phyloP scores from a whole-genome alignment of 2,113 vertebrate genomes.

The sheep (Ovis aries) region DNA sequence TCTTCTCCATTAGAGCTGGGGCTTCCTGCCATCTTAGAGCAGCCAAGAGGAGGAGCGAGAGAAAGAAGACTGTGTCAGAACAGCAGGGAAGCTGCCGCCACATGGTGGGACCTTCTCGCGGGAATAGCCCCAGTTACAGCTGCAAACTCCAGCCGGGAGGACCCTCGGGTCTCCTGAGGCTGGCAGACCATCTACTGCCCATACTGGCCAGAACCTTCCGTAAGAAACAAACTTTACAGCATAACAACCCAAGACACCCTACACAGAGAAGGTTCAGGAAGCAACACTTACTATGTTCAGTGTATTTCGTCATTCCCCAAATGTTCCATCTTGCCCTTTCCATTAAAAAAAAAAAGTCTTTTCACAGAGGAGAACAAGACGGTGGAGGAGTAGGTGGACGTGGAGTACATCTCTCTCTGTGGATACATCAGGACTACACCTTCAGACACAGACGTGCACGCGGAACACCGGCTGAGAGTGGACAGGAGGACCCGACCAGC shows the following conservation, averaged over 20 bases:
- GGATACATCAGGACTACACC: background rate
- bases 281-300: background rate
- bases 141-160: background rate
- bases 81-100: background rate
- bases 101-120: rapidly evolving
- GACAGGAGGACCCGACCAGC: background rate
- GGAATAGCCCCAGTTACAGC: rapidly evolving
- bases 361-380: background rate
- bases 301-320: background rate
- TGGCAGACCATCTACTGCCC: background rate
- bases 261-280: background rate
- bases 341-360: background rate
- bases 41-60: background rate
- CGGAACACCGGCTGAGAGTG: background rate
- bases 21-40: background rate
- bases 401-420: background rate
- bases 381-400: background rate
- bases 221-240: background rate
- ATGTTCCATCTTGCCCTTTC: background rate
- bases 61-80: background rate
- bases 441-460: background rate
- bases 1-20: background rate
- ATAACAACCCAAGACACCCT: background rate
- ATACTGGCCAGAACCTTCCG: background rate
- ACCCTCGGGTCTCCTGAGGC: background rate